Evolutionary conservation across 2,113 vertebrate genomes (phyloP).

Genomic region (Heterocephalus glaber): DNA sequence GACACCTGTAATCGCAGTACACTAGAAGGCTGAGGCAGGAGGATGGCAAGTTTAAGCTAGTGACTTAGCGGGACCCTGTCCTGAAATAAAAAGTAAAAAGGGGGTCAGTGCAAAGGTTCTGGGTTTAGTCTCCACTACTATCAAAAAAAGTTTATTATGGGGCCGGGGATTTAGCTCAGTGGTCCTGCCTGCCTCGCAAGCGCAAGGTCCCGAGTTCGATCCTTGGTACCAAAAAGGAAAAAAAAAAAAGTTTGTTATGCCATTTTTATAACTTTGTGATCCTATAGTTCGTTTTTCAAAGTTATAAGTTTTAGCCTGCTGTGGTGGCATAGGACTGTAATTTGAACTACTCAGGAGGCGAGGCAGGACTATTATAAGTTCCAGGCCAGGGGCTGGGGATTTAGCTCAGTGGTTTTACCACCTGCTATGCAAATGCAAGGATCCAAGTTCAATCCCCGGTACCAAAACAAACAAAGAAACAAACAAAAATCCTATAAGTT

Average conservation of each 20-base stretch:
- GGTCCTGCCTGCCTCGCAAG: too few species aligned
- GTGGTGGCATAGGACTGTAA: background rate
- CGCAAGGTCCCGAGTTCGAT: too few species aligned
- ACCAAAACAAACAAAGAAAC: too few species aligned
- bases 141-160: too few species aligned
- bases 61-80: background rate
- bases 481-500: too few species aligned
- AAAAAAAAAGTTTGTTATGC: background rate
- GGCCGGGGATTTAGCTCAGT: too few species aligned
- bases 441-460: too few species aligned
- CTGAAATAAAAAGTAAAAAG: background rate
- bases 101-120: background rate
- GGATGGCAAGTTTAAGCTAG: background rate
- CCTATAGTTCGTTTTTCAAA: slow-evolving; percentile 53
- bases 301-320: background rate
- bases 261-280: background rate
- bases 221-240: too few species aligned
- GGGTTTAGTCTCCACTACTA: background rate
- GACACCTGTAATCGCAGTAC: background rate
- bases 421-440: too few species aligned
- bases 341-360: background rate
- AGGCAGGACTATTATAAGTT: background rate
- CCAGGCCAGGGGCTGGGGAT: too few species aligned
- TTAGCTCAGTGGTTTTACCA: too few species aligned
- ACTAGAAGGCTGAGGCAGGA: background rate